A percentile compares a stretch with the other conserved stretches of the same genome.
phyloP scores from a whole-genome alignment of 2,888 invertebrate genomes.

The Clitarchus hookeri region DNA sequence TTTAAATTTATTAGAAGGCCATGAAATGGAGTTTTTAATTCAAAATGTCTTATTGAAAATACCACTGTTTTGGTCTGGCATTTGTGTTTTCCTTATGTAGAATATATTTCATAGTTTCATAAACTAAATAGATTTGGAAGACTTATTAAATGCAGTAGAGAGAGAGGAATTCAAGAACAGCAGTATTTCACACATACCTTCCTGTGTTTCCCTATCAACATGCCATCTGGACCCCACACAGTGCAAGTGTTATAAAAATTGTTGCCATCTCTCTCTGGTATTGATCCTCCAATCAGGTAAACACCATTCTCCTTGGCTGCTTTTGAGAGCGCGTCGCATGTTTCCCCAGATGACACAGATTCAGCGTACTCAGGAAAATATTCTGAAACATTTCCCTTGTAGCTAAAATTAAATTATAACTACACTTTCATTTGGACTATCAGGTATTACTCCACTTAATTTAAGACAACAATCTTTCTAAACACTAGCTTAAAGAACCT shows the following conservation, averaged over 20 bases:
- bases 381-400: slow-evolving; percentile 51
- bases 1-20: too few species aligned
- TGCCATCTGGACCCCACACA: slow-evolving; percentile 79
- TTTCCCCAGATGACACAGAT: slow-evolving; percentile 76
- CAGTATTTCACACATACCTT: slow-evolving; percentile 63
- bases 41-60: too few species aligned
- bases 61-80: too few species aligned
- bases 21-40: too few species aligned
- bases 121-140: too few species aligned
- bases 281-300: slow-evolving; percentile 86
- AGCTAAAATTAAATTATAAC: neutral
- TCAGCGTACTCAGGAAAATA: slow-evolving; percentile 89
- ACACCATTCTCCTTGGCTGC: slow-evolving; percentile 77
- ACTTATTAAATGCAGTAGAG: too few species aligned
- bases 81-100: too few species aligned
- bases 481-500: too few species aligned
- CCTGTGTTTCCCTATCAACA: slow-evolving; percentile 77
- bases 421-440: too few species aligned
- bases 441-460: too few species aligned
- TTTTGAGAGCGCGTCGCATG: slow-evolving; percentile 69
- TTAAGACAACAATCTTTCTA: too few species aligned
- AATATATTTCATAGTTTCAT: too few species aligned
- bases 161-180: neutral
- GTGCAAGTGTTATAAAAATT: slow-evolving; percentile 87
- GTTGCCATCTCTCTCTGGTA: slow-evolving; percentile 75